Evolutionary conservation across 2,113 vertebrate species (phyloP).

Genomic region (Verasper variegatus): DNA sequence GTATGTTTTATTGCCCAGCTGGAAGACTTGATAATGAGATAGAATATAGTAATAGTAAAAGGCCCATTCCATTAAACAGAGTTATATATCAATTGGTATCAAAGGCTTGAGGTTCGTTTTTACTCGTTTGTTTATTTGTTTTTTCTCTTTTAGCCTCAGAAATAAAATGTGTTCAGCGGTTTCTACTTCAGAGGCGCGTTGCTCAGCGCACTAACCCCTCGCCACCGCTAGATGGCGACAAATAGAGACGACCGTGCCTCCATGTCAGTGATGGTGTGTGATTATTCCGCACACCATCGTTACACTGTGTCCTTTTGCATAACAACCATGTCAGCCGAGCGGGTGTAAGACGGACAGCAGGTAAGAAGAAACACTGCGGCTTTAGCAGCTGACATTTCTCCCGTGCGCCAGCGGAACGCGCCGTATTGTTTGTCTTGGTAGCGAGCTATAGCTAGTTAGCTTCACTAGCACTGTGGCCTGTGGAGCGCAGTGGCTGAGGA

Average conservation of each 20-base stretch:
- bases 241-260: constrained; percentile 3
- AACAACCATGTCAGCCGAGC: constrained; percentile 73
- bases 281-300: constrained; percentile 71
- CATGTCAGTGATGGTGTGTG: constrained; percentile 63
- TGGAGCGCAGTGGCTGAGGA: constrained; percentile 42
- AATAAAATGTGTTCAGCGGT: neutral
- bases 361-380: constrained; percentile 52
- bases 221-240: constrained; percentile 73
- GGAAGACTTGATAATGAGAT: no score
- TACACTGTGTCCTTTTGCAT: constrained; percentile 66
- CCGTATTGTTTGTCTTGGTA: constrained; percentile 10
- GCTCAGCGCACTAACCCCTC: neutral
- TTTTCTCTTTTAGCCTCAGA: no score
- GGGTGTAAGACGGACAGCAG: constrained; percentile 59
- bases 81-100: no score
- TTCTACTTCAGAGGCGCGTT: neutral
- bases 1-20: no score
- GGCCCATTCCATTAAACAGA: no score
- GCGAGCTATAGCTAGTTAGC: constrained; percentile 39
- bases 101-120: no score
- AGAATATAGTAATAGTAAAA: no score
- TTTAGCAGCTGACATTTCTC: neutral
- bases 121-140: no score
- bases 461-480: constrained; percentile 56
- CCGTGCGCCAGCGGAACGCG: neutral